Evolutionary conservation across 2,113 vertebrate species (phyloP).

Genomic region (Merops nubicus): DNA sequence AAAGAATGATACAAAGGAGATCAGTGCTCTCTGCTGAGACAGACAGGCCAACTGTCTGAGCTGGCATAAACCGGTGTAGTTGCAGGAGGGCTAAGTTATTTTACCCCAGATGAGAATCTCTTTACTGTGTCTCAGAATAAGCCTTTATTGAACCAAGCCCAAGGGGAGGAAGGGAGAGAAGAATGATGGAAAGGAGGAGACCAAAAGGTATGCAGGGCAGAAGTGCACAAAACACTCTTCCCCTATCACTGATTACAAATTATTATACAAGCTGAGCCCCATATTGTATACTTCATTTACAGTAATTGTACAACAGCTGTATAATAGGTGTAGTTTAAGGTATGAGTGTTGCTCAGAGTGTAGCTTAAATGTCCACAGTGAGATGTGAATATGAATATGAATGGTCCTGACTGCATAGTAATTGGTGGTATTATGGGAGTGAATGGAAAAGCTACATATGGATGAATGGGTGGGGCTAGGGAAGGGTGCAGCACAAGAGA

Average conservation of each 20-base stretch:
- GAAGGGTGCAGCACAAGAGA: slow-evolving; percentile 66
- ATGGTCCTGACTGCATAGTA: slow-evolving; percentile 80
- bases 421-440: slow-evolving; percentile 80
- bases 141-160: slow-evolving; percentile 34
- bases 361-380: slow-evolving; percentile 79
- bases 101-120: slow-evolving; percentile 24
- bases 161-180: neutral
- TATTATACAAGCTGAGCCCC: slow-evolving; percentile 60
- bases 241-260: slow-evolving; percentile 60
- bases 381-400: slow-evolving; percentile 80
- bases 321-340: slow-evolving; percentile 82
- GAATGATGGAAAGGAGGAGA: neutral
- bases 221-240: slow-evolving; percentile 27
- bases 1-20: neutral
- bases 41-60: neutral
- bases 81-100: neutral
- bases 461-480: slow-evolving; percentile 75
- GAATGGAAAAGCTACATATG: slow-evolving; percentile 81
- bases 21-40: neutral
- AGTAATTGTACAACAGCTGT: slow-evolving; percentile 81
- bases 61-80: neutral
- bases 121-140: slow-evolving; percentile 33
- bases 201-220: neutral
- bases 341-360: slow-evolving; percentile 77
- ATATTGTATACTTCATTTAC: slow-evolving; percentile 76